Conservation (phyloP, 1,140 invertebrate species). For the Euwallacea similis region DNA sequence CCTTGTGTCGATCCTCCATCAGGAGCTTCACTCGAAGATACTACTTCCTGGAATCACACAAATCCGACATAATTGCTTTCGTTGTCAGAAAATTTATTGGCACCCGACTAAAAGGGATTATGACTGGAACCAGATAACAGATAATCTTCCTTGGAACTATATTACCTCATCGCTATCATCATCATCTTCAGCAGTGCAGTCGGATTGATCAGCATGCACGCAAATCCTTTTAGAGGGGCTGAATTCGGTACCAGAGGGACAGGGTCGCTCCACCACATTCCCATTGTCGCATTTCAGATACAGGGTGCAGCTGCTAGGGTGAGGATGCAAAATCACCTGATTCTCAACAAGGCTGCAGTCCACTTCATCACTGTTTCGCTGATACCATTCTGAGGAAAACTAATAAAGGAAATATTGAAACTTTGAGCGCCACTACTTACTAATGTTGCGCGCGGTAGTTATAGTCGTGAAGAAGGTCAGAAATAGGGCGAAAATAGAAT, state of each 20-base stretch:
- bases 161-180: not conserved
- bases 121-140: no score
- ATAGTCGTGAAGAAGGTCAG: no score
- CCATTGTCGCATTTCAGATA: slow-evolving; percentile 29
- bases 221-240: slow-evolving; percentile 16
- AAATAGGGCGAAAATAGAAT: no score
- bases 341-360: slow-evolving; percentile 7
- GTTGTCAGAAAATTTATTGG: not conserved
- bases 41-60: no score
- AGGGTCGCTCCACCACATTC: slow-evolving; percentile 13
- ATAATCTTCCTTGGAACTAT: not conserved
- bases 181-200: slow-evolving; percentile 6
- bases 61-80: no score
- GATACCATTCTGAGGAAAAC: no score
- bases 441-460: no score
- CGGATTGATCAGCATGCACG: slow-evolving; percentile 7
- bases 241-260: slow-evolving; percentile 25
- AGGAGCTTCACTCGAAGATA: no score
- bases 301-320: slow-evolving; percentile 13
- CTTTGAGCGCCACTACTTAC: no score
- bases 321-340: slow-evolving; percentile 18
- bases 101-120: no score
- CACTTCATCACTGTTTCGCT: not conserved
- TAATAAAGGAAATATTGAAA: no score
- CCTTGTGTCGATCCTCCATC: no score